Conservation (phyloP, 2,797 vertebrate genomes). For the Carapus acus region DNA sequence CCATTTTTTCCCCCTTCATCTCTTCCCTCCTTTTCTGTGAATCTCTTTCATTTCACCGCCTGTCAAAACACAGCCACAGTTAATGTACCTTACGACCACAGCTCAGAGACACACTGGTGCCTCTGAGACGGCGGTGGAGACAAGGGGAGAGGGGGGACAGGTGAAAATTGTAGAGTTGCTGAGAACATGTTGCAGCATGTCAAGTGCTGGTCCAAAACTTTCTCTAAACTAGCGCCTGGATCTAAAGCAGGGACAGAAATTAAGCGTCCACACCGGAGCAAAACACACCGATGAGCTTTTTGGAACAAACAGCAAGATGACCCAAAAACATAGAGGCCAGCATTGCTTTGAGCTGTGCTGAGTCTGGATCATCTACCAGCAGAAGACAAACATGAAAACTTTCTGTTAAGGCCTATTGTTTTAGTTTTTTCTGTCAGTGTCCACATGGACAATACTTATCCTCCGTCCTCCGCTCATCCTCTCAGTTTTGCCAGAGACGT, state of each 20-base stretch:
- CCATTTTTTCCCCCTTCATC: constrained; percentile 29
- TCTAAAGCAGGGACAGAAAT: constrained; percentile 3
- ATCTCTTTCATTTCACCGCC: constrained; percentile 32
- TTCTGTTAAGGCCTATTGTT: too few relatives aligned
- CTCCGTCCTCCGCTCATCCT: background rate
- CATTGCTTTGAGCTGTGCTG: too few relatives aligned
- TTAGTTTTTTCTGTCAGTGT: too few relatives aligned
- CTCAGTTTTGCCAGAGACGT: background rate
- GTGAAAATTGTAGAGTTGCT: too few relatives aligned
- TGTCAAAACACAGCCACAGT: constrained; percentile 47
- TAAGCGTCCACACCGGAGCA: background rate
- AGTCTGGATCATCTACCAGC: too few relatives aligned
- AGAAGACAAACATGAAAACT: too few relatives aligned
- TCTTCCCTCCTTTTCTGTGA: constrained; percentile 12
- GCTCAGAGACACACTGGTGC: constrained; percentile 28
- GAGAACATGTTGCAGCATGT: too few relatives aligned
- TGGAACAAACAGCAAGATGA: background rate
- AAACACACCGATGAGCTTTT: background rate
- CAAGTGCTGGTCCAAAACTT: constrained; percentile 28
- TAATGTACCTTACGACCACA: constrained; percentile 52
- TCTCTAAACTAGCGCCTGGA: constrained; percentile 5
- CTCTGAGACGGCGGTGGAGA: constrained; percentile 25
- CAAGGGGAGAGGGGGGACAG: too few relatives aligned
- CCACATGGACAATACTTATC: too few relatives aligned
- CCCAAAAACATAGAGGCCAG: background rate